phyloP scores from a whole-genome alignment of 2,797 vertebrate species.

The Pipistrellus pipistrellus region DNA sequence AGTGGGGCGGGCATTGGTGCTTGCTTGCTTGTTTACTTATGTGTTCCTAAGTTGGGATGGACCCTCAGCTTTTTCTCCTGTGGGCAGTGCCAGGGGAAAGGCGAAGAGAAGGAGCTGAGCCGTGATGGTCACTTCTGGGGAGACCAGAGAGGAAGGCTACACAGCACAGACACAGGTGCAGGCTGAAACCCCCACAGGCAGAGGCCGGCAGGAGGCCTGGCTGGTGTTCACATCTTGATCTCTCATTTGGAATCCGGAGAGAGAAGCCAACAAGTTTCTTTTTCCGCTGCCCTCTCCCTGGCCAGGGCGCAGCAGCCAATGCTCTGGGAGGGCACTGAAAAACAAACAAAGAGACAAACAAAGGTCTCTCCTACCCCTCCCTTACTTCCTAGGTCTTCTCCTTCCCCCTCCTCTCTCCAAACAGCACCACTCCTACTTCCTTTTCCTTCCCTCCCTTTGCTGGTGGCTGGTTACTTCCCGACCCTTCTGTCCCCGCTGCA shows the following conservation, averaged over 20 bases:
- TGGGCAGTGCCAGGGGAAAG: background rate
- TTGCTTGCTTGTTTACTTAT: background rate
- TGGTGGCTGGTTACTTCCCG: slow-evolving; percentile 49
- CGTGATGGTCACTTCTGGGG: fast-evolving
- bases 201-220: background rate
- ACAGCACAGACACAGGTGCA: background rate
- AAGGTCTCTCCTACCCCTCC: slow-evolving; percentile 8
- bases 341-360: background rate
- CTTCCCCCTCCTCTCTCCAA: background rate
- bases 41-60: background rate
- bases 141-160: fast-evolving
- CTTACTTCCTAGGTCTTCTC: background rate
- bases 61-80: background rate
- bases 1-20: too few species aligned
- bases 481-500: background rate
- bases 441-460: slow-evolving; percentile 39
- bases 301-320: background rate
- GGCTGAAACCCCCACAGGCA: background rate
- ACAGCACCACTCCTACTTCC: background rate
- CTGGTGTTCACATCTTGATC: background rate
- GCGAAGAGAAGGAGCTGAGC: too few species aligned
- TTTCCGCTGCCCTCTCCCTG: background rate
- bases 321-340: background rate
- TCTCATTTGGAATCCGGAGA: background rate
- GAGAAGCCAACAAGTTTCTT: background rate